Percentiles rank a stretch among this genome's conserved stretches.
Evolutionary conservation across 2,113 vertebrate genomes (phyloP).

Genomic region (Atlantisia rogersi): DNA sequence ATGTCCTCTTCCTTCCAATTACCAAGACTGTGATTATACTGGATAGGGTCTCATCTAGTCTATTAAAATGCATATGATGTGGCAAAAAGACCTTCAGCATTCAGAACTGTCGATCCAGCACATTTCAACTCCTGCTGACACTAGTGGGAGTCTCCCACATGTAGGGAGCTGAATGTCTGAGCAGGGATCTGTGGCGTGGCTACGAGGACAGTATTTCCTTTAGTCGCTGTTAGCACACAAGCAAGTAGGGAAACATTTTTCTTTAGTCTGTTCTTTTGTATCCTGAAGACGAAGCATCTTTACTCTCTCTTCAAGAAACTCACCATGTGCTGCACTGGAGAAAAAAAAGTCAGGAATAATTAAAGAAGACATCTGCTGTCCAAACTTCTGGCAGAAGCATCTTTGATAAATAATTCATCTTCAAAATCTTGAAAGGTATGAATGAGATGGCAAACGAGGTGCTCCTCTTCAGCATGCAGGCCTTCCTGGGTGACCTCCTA

Average conservation of each 20-base stretch:
- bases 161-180: background rate
- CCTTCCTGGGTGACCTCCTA: background rate
- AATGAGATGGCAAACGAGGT: background rate
- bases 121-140: background rate
- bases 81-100: background rate
- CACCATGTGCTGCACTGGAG: background rate
- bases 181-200: background rate
- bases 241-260: background rate
- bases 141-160: background rate
- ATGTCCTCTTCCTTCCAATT: background rate
- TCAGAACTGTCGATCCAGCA: background rate
- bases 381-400: conserved; percentile 29
- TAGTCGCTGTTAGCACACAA: background rate
- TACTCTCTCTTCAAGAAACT: background rate
- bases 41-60: background rate
- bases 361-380: conserved; percentile 49
- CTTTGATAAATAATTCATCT: conserved; percentile 59
- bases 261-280: background rate
- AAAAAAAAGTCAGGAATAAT: conserved; percentile 41
- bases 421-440: conserved; percentile 2
- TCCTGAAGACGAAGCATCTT: background rate
- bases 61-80: background rate
- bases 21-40: background rate
- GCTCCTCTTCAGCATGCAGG: background rate
- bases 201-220: background rate